These are phyloP conservation scores for Ophioninae sp. DNA, from an alignment of 2,888 invertebrate genomes.

Conservation along the genomic window DNA sequence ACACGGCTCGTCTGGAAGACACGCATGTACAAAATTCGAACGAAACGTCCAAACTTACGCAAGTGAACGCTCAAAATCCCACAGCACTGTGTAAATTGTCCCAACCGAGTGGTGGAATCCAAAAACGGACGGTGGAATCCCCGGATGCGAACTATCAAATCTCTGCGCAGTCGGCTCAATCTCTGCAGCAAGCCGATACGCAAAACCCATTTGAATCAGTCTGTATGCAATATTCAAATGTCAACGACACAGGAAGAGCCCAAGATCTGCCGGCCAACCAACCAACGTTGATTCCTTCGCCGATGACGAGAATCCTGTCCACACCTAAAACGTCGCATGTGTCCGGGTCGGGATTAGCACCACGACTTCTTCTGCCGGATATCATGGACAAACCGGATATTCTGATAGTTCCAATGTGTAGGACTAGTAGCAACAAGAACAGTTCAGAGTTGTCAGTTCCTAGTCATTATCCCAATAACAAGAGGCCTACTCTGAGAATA, in stretches of 20 bases:
- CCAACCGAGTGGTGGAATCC: neutral
- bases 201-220: neutral
- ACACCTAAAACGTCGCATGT: conserved; percentile 27
- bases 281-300: neutral
- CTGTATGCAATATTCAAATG: neutral
- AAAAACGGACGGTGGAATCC: too few species aligned
- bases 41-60: neutral
- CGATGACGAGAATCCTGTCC: conserved; percentile 54
- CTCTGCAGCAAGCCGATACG: neutral
- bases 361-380: neutral
- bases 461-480: conserved; percentile 38
- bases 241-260: neutral
- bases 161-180: neutral
- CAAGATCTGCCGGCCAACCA: neutral
- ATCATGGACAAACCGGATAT: conserved; percentile 37
- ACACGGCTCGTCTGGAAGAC: neutral
- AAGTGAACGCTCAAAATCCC: neutral
- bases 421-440: conserved; percentile 12
- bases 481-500: conserved; percentile 65
- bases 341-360: neutral
- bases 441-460: neutral
- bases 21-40: neutral
- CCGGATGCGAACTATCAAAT: too few species aligned
- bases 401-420: conserved; percentile 24
- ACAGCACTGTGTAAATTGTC: neutral